phyloP scores from a whole-genome alignment of 2,888 invertebrate species.

The Meiosimyza decipiens region DNA sequence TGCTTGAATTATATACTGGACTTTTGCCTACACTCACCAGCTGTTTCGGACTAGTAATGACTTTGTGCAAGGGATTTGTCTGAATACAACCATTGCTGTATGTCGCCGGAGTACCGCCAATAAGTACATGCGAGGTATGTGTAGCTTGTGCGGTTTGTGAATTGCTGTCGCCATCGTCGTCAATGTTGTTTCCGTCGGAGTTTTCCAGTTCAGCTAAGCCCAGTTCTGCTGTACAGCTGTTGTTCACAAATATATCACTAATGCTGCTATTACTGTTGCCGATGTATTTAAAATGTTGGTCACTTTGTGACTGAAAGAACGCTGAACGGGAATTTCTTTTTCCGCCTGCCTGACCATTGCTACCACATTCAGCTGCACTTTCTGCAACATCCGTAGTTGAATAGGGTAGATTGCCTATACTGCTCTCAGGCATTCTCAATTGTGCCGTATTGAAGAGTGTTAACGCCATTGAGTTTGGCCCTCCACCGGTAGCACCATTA shows the following conservation, averaged over 20 bases:
- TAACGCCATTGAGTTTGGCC: constrained; percentile 7
- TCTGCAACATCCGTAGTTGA: neutral
- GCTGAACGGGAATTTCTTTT: neutral
- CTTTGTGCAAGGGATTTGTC: constrained; percentile 55
- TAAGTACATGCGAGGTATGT: constrained; percentile 29
- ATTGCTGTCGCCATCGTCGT: neutral
- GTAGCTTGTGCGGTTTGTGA: constrained; percentile 31
- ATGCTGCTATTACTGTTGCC: constrained; percentile 63
- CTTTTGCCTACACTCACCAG: constrained; percentile 46
- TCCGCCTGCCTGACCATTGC: constrained; percentile 29
- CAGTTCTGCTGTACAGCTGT: constrained; percentile 55
- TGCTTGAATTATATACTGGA: constrained; percentile 57
- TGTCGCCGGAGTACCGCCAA: constrained; percentile 50
- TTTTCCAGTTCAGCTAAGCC: constrained; percentile 28
- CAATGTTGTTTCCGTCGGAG: neutral
- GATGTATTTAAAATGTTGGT: constrained; percentile 64
- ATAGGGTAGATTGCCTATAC: neutral
- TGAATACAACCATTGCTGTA: constrained; percentile 58
- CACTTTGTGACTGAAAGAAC: constrained; percentile 64
- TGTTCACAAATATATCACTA: constrained; percentile 66
- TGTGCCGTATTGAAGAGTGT: constrained; percentile 13
- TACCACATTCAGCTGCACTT: constrained; percentile 30
- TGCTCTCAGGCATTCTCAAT: neutral
- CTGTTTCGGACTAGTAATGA: constrained; percentile 51
- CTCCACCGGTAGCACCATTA: constrained; percentile 43